These are phyloP conservation scores for Okapia johnstoni DNA, from an alignment of 2,113 vertebrate species.

Conservation along the genomic window DNA sequence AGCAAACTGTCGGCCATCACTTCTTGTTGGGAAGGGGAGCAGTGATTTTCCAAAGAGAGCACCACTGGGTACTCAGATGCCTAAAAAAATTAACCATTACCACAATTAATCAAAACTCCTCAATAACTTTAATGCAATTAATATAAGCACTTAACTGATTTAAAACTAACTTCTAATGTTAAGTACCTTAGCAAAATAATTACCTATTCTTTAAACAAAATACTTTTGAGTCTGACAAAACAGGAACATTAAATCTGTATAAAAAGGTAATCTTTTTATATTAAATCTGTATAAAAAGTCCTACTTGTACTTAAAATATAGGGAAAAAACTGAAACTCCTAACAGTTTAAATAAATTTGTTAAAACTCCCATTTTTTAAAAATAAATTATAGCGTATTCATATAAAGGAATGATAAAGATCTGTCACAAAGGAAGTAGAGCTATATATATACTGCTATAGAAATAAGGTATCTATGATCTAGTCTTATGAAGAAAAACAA, in stretches of 20 bases:
- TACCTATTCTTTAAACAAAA: background rate
- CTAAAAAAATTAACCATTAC: conserved; percentile 73
- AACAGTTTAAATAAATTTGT: background rate
- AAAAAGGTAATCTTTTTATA: background rate
- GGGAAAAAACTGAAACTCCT: background rate
- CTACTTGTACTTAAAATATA: background rate
- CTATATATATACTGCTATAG: background rate
- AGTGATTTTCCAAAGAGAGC: conserved; percentile 93
- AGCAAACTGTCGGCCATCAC: conserved; percentile 84
- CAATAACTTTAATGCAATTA: background rate
- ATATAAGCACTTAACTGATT: background rate
- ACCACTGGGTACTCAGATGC: conserved; percentile 89
- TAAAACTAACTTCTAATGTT: background rate
- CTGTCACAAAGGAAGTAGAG: background rate
- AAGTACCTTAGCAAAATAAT: background rate
- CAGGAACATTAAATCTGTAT: background rate
- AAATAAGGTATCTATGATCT: background rate
- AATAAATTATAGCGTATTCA: background rate
- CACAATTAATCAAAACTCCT: conserved; percentile 25
- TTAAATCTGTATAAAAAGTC: background rate
- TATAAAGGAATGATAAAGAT: background rate
- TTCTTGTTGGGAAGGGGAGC: conserved; percentile 86
- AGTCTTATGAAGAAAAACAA: background rate
- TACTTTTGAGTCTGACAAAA: background rate
- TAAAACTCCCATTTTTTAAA: background rate